phyloP scores from a whole-genome alignment of 2,797 vertebrate species.

The Danio tinwini region DNA sequence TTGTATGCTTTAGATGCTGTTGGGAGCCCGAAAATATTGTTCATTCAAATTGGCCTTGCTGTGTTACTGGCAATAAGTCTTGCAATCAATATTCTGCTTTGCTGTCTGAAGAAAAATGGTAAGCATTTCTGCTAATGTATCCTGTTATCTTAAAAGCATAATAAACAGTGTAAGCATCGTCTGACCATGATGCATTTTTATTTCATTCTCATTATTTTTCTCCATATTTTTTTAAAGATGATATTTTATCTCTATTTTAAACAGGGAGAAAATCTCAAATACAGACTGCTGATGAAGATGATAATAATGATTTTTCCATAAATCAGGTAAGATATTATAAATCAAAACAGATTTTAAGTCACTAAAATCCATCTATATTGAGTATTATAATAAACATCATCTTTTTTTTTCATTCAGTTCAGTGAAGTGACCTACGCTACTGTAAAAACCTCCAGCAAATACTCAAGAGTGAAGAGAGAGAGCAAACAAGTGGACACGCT shows the following conservation, averaged over 20 bases:
- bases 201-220: not conserved
- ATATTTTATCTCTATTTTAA: not conserved
- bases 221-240: not conserved
- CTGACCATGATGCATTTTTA: not conserved
- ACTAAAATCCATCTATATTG: not conserved
- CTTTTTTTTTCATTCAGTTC: not conserved
- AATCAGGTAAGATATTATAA: slow-evolving; percentile 1
- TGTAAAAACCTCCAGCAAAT: slow-evolving; percentile 2
- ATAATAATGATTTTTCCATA: not conserved
- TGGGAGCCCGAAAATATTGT: not conserved
- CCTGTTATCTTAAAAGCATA: not conserved
- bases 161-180: not conserved
- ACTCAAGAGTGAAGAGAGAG: slow-evolving; percentile 1
- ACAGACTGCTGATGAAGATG: not conserved
- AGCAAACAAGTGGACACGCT: slow-evolving; percentile 3
- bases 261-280: slow-evolving; percentile 13
- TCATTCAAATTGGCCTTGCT: not conserved
- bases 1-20: slow-evolving; percentile 3
- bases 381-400: not conserved
- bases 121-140: not conserved
- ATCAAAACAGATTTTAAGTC: not conserved
- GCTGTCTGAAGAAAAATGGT: slow-evolving; percentile 15
- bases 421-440: slow-evolving; percentile 29
- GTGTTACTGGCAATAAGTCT: slow-evolving; percentile 16
- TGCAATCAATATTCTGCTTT: slow-evolving; percentile 26